A percentile compares a stretch with the other conserved stretches of the same genome.
Conservation (phyloP, 2,113 vertebrate species). For the Phainopepla nitens region DNA sequence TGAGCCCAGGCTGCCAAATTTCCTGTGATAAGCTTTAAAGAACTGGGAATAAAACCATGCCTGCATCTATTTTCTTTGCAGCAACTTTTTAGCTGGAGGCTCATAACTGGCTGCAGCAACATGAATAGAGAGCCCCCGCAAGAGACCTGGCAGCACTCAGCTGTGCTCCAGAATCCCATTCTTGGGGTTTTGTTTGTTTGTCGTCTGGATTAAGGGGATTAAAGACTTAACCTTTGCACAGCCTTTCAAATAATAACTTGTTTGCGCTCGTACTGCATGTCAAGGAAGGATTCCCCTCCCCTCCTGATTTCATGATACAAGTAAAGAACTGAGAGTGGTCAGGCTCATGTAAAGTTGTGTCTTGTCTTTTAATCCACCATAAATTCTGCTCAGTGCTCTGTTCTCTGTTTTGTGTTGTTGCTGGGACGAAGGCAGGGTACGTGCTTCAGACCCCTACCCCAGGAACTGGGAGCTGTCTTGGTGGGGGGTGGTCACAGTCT, state of each 20-base stretch:
- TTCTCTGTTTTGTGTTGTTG: fast-evolving
- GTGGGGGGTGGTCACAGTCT: not conserved
- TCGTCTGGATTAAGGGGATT: conserved; percentile 49
- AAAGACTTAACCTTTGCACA: conserved; percentile 62
- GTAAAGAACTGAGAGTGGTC: not conserved
- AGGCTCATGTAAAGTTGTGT: not conserved
- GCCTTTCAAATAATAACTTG: conserved; percentile 32
- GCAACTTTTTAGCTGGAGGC: not conserved
- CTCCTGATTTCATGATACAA: not conserved
- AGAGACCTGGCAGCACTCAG: not conserved
- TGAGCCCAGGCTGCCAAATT: not conserved
- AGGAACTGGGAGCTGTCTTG: fast-evolving
- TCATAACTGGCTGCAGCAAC: not conserved
- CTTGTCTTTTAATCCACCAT: not conserved
- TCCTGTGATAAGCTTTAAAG: not conserved
- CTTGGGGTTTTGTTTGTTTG: conserved; percentile 55
- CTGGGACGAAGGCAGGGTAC: not conserved
- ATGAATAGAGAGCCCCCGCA: not conserved
- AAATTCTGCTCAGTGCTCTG: not conserved
- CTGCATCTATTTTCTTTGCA: not conserved
- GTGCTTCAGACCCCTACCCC: not conserved
- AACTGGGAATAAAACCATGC: not conserved
- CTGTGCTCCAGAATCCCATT: not conserved
- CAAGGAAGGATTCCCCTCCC: not conserved
- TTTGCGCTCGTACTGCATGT: not conserved